These are phyloP conservation scores for Cylas formicarius DNA, from an alignment of 1,140 invertebrate species.

Conservation along the genomic window DNA sequence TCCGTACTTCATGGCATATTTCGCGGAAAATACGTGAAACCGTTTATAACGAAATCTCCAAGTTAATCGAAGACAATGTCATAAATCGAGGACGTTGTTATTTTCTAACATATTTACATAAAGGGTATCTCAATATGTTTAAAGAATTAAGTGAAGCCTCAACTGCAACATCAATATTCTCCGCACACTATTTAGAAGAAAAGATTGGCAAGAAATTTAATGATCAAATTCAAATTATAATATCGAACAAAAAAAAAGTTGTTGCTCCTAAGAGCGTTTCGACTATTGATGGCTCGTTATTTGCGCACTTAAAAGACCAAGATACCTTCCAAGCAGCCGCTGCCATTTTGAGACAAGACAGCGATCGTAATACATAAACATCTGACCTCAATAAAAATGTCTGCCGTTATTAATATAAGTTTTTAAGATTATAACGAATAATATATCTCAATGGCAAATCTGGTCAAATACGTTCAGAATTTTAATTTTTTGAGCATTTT, in stretches of 20 bases:
- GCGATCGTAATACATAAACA: no score
- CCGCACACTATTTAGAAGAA: conserved; percentile 23
- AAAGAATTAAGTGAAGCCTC: conserved; percentile 13
- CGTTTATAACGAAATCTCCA: conserved; percentile 13
- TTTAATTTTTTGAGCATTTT: no score
- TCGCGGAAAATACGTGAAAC: conserved; percentile 12
- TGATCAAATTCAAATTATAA: conserved; percentile 22
- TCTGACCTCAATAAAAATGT: no score
- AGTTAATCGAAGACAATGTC: conserved; percentile 12
- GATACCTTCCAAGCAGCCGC: conserved; percentile 23
- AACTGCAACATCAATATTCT: conserved; percentile 12
- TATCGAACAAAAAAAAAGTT: conserved; percentile 22
- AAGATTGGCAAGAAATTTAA: conserved; percentile 22
- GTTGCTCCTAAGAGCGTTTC: conserved; percentile 21
- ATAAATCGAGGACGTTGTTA: conserved; percentile 16
- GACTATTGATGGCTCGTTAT: conserved; percentile 23
- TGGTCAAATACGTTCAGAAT: no score
- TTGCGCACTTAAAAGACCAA: conserved; percentile 27
- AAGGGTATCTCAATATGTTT: conserved; percentile 12
- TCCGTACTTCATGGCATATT: conserved; percentile 17
- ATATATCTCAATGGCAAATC: no score
- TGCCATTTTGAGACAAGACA: conserved; percentile 22
- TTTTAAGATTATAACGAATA: no score
- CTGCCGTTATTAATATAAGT: no score
- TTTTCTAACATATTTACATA: conserved; percentile 11